Conservation (phyloP, 64 coral and sea anemone species). For the Platygyra sinensis region DNA sequence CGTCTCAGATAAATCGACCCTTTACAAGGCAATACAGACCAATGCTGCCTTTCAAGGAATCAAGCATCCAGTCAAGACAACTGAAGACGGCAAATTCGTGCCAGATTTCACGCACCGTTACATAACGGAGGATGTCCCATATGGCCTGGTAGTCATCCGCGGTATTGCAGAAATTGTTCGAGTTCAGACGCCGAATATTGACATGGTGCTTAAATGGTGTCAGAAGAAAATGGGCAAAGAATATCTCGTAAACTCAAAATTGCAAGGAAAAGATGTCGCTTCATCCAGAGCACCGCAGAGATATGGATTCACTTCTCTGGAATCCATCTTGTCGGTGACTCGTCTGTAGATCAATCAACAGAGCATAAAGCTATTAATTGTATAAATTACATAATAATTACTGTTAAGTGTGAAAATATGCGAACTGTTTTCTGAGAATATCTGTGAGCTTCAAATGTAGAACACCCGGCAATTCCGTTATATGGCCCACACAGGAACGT, state of each 20-base stretch:
- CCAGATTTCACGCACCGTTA: slow-evolving; percentile 12
- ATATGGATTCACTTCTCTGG: slow-evolving; percentile 5
- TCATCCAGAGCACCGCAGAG: slow-evolving; percentile 48
- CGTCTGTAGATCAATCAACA: background rate
- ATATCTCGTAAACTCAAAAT: slow-evolving; percentile 36
- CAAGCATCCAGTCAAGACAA: slow-evolving; percentile 10
- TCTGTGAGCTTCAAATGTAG: no score
- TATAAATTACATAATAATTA: no score
- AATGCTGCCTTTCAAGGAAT: background rate
- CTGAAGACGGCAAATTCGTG: background rate
- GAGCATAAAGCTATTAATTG: no score
- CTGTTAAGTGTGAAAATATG: no score
- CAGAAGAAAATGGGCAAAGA: slow-evolving; percentile 48
- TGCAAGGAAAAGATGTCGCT: slow-evolving; percentile 57
- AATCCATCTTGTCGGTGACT: background rate
- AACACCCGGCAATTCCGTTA: no score
- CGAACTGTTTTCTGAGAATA: no score
- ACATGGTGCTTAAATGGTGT: slow-evolving; percentile 35
- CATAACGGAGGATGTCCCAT: background rate
- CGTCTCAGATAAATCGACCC: background rate
- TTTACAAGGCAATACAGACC: background rate
- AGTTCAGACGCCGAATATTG: slow-evolving; percentile 43
- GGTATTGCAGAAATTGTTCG: slow-evolving; percentile 60
- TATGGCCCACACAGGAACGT: no score
- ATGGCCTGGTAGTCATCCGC: background rate